Conservation (phyloP, 1,140 invertebrate species). For the Acromyrmex heyeri region DNA sequence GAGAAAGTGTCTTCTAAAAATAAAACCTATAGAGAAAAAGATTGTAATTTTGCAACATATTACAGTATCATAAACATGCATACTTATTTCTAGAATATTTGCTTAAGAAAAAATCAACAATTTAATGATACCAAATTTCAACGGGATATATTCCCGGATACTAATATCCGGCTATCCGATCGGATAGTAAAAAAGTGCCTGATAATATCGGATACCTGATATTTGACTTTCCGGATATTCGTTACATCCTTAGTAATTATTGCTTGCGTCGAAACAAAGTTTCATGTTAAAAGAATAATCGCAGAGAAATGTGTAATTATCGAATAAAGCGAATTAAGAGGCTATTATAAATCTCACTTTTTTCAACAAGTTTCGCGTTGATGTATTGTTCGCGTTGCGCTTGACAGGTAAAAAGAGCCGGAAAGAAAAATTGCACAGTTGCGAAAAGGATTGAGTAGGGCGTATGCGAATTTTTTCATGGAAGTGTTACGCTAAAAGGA, state of each 20-base stretch:
- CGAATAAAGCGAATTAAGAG: background rate
- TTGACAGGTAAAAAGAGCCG: slow-evolving; percentile 19
- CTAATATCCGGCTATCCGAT: too few relatives aligned
- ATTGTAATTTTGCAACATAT: too few relatives aligned
- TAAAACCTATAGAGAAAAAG: too few relatives aligned
- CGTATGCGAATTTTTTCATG: background rate
- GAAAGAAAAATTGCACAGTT: slow-evolving; percentile 36
- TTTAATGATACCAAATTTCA: too few relatives aligned
- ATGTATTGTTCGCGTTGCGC: background rate
- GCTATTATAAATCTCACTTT: slow-evolving; percentile 25
- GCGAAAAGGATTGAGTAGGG: slow-evolving; percentile 23
- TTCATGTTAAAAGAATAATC: background rate
- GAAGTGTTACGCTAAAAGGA: slow-evolving; percentile 1
- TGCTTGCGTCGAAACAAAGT: background rate
- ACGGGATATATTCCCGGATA: too few relatives aligned
- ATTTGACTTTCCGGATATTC: too few relatives aligned
- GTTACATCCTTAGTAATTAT: background rate
- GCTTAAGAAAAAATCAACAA: too few relatives aligned
- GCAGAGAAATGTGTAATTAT: slow-evolving; percentile 13
- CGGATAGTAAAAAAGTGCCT: too few relatives aligned
- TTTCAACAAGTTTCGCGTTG: slow-evolving; percentile 10
- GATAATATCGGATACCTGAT: too few relatives aligned
- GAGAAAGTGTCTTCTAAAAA: too few relatives aligned
- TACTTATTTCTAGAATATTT: too few relatives aligned
- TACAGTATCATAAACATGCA: too few relatives aligned